Percentiles rank a stretch among this genome's conserved stretches.
Evolutionary conservation across 1,140 invertebrate genomes (phyloP).

Genomic region (Pseudomyrmex concolor): DNA sequence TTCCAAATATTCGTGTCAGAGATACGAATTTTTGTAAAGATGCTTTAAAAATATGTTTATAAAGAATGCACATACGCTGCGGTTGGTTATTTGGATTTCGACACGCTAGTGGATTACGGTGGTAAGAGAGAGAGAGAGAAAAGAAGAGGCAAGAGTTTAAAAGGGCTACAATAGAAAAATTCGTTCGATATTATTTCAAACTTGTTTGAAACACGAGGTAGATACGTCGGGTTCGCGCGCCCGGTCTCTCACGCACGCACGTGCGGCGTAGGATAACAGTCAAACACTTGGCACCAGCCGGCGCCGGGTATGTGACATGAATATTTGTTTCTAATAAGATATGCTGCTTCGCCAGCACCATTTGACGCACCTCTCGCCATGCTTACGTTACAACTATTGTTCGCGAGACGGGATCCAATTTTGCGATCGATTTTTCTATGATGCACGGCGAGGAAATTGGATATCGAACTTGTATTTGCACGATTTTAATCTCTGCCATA

Average conservation of each 20-base stretch:
- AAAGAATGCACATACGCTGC: constrained; percentile 14
- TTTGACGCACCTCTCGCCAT: constrained; percentile 75
- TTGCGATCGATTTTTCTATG: constrained; percentile 27
- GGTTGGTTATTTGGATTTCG: constrained; percentile 56
- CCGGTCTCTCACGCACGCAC: constrained; percentile 74
- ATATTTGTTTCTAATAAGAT: constrained; percentile 86
- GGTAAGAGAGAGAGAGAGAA: not conserved
- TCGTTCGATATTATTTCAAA: constrained; percentile 79
- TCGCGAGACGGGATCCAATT: constrained; percentile 3
- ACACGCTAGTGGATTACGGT: not conserved
- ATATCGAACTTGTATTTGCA: constrained; percentile 6
- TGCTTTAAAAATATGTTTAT: constrained; percentile 50
- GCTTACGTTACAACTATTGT: constrained; percentile 60
- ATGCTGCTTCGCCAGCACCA: constrained; percentile 79
- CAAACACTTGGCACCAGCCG: constrained; percentile 85
- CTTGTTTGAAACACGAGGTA: constrained; percentile 71
- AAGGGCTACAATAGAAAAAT: constrained; percentile 66
- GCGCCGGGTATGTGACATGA: constrained; percentile 85
- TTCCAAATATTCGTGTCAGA: constrained; percentile 39
- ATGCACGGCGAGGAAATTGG: constrained; percentile 5
- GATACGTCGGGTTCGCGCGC: constrained; percentile 62
- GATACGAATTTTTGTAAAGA: constrained; percentile 13
- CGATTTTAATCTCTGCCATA: constrained; percentile 22
- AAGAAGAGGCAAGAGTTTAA: not conserved
- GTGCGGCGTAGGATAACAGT: constrained; percentile 81